Conservation (phyloP, 2,888 invertebrate species). For the Acrobasis suavella region DNA sequence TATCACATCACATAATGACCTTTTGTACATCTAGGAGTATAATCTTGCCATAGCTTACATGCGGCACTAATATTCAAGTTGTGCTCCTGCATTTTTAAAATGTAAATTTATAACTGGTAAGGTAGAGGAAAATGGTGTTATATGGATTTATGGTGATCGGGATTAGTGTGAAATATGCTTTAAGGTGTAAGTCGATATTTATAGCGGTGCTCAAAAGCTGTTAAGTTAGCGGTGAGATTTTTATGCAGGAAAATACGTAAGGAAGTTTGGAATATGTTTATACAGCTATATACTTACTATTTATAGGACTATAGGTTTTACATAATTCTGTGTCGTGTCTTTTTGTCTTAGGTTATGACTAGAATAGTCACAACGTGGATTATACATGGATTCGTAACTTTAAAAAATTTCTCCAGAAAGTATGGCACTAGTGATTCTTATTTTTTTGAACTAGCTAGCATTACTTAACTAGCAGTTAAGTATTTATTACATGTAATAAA, state of each 20-base stretch:
- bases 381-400: too few relatives aligned
- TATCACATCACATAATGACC: slow-evolving; percentile 20
- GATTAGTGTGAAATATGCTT: slow-evolving; percentile 24
- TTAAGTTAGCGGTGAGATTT: not conserved
- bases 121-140: slow-evolving; percentile 30
- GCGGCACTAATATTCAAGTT: slow-evolving; percentile 62
- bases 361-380: too few relatives aligned
- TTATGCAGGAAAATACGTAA: not conserved
- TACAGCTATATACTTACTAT: not conserved
- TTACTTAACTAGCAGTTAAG: too few relatives aligned
- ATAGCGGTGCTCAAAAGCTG: slow-evolving; percentile 8
- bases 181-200: slow-evolving; percentile 18
- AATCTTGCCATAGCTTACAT: slow-evolving; percentile 66
- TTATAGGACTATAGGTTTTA: too few relatives aligned
- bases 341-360: too few relatives aligned
- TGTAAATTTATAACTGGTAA: slow-evolving; percentile 50
- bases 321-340: too few relatives aligned
- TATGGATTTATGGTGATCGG: slow-evolving; percentile 32
- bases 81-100: slow-evolving; percentile 62
- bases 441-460: too few relatives aligned
- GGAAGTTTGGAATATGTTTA: not conserved
- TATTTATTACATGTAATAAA: too few relatives aligned
- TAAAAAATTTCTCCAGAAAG: too few relatives aligned
- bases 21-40: slow-evolving; percentile 34
- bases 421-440: too few relatives aligned